Evolutionary conservation across 2,797 vertebrate species (phyloP), one percentile per base, ranked within the genome.

Genomic region (Melanotaenia maccullochi): DNA sequence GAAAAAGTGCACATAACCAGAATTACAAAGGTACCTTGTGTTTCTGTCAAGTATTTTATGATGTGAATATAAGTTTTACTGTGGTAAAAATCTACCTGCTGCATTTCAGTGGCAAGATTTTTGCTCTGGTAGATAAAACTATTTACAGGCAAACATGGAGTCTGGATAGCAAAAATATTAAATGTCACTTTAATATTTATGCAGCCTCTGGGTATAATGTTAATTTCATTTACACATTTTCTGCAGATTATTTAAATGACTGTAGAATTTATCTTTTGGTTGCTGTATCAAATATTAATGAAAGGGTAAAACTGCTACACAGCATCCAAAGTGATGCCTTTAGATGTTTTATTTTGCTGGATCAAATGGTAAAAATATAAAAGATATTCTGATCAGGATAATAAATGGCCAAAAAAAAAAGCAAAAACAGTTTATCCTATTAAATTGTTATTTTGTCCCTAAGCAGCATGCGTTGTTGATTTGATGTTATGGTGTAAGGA

Each of bases 401-500:
- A 28, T 11, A 13, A 28, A 24, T 44, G 25, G 24, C 6, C 6
- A 55, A 28, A 54, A 55, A 1, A 14, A 55, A 16, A 22, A 1
- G n/a, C 1, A 54, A 33, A 33, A 33, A 33, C 32, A 33, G 32
- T 33, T 8, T 3, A 28, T 25, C 51, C 51, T 14, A 30, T 55
- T 2, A 18, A 28, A 28, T 55, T 30, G 14, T 55, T 55, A 16
- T 30, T 55, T 55, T 55, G 52, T 14, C 24, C 7, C 14, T 25
- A 55, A 30, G 18, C 52, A 55, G 52, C 28, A 55, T 30, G 14
- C 24, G 14, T 3, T 14, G 11, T 28, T 13, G 12, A 30, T 30
- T 25, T 30, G 25, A 32, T 55, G 13, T 14, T 28, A 30, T 55
- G 5, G 18, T 79, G 20, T 52, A 60, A 56, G 44, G 62, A 66